Evolutionary conservation across 1,140 invertebrate species (phyloP).

Genomic region (Halictus rubicundus): DNA sequence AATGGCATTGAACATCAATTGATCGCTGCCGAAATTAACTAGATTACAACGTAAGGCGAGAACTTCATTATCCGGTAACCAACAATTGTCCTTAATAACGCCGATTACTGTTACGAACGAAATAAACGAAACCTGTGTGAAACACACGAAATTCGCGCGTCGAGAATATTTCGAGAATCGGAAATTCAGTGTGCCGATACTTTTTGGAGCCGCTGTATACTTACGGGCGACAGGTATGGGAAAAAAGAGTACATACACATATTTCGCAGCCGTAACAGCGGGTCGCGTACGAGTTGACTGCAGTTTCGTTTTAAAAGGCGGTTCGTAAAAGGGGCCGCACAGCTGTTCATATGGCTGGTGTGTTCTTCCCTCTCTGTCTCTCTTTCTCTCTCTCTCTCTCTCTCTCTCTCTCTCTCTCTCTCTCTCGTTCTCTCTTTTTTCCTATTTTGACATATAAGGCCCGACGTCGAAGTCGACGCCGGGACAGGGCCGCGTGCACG

Average conservation of each 20-base stretch:
- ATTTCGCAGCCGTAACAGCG: slow-evolving; percentile 28
- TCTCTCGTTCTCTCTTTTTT: slow-evolving; percentile 19
- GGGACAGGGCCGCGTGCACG: slow-evolving; percentile 7
- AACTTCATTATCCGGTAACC: no score
- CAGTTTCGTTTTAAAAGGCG: slow-evolving; percentile 59
- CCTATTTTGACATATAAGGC: slow-evolving; percentile 59
- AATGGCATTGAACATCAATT: no score
- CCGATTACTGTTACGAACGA: no score
- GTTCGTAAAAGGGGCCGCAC: slow-evolving; percentile 64
- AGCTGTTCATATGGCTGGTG: slow-evolving; percentile 53
- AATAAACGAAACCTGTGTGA: no score
- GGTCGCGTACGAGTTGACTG: background rate
- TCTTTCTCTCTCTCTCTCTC: slow-evolving; percentile 6
- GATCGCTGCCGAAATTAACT: no score
- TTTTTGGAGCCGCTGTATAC: no score
- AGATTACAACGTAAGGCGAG: no score
- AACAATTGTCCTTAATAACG: no score
- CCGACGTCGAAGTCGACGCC: slow-evolving; percentile 34
- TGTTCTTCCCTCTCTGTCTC: slow-evolving; percentile 10
- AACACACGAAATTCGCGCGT: no score
- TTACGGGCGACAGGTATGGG: background rate
- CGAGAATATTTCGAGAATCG: no score
- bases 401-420: slow-evolving; percentile 12
- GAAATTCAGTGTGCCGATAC: no score
- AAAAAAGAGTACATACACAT: background rate